Evolutionary conservation across 1,140 invertebrate genomes (phyloP).

Genomic region (Dermatophagoides farinae): DNA sequence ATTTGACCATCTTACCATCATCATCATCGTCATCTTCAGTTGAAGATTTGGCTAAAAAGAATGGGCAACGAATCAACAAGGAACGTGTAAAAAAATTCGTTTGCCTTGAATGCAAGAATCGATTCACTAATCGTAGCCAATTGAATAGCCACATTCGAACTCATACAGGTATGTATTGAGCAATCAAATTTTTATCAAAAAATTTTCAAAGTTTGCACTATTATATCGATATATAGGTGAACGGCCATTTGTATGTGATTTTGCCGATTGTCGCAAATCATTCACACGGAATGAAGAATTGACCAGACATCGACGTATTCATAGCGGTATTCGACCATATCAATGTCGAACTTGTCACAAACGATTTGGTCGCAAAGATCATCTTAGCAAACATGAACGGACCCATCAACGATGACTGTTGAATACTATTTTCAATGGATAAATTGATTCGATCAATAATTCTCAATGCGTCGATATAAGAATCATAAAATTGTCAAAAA

Average conservation of each 20-base stretch:
- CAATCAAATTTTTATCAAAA: not conserved
- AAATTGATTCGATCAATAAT: too few relatives aligned
- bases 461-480: too few relatives aligned
- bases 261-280: constrained; percentile 57
- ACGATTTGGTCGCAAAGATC: constrained; percentile 65
- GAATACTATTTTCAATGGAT: too few relatives aligned
- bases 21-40: not conserved
- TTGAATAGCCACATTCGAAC: constrained; percentile 69
- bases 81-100: constrained; percentile 55
- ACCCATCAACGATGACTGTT: too few relatives aligned
- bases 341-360: constrained; percentile 57
- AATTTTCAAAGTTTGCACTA: not conserved
- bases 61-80: not conserved
- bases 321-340: constrained; percentile 34
- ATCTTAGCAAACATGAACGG: constrained; percentile 30
- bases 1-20: not conserved
- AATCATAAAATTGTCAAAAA: too few relatives aligned
- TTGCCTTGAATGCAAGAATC: constrained; percentile 61
- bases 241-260: constrained; percentile 62
- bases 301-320: constrained; percentile 71
- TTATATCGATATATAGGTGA: constrained; percentile 40
- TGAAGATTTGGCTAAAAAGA: not conserved
- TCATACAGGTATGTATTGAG: constrained; percentile 45
- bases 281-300: constrained; percentile 84
- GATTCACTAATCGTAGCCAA: constrained; percentile 75